Evolutionary conservation across 2,888 invertebrate genomes (phyloP), one percentile per base, ranked within the genome.

Genomic region (Punctoribates punctum): DNA sequence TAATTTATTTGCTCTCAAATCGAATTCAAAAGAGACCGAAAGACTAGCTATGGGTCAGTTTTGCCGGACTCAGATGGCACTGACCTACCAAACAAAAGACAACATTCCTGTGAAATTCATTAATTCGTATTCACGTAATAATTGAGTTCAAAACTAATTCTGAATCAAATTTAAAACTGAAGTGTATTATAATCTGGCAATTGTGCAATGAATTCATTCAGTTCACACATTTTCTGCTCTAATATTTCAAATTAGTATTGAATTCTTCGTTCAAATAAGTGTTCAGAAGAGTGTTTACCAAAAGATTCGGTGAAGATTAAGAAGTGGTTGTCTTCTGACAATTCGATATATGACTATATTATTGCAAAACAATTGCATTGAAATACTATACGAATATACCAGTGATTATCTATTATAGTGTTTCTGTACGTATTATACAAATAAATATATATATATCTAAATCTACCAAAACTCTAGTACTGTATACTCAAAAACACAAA

Each of bases 341-440:
- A 57, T n/a, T n/a, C 17, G 20, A 23, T 9, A 13, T 57, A 25
- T 25, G 25, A 25, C 11, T 23, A n/a, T 11, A 20, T 23, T 23
- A 27, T 17, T 17, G 29, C 20, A 5, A 62, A 25, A 25, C n/a
- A 54, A 54, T 54, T 54, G 54, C n/a, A n/a, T 54, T 48, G 46
- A 54, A 54, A 54, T n/a, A 20, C 54, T 54, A 54, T 54, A 54
- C 54, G 20, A 54, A 15, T 27, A 60, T 67, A 34, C 67, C 67
- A 67, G 67, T 67, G 67, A 67, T 67, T 38, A 67, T 38, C 34
- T 38, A 67, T 17, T 67, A 67, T 67, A 67, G 67, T 38, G 62
- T 67, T 67, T 38, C 5, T 38, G 67, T 67, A 67, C 38, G 38
- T 67, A 67, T 67, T 67, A n/a, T 67, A 34, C 17, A 67, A 38